Evolutionary conservation across 2,113 vertebrate species (phyloP).

Genomic region (Paracanthobrama guichenoti): DNA sequence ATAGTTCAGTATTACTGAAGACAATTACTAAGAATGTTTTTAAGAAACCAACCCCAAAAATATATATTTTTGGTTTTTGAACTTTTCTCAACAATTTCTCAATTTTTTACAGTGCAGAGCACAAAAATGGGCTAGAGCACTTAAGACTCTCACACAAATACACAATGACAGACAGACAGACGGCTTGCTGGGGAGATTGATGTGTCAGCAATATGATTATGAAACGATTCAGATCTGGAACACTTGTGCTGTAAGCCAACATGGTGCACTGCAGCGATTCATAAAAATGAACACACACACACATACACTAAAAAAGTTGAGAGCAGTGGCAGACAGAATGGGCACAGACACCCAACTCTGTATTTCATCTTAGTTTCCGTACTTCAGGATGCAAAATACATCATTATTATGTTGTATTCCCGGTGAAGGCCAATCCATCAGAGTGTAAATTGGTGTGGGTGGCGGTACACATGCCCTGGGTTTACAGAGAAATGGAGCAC

Average conservation of each 20-base stretch:
- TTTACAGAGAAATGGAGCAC: conserved; percentile 10
- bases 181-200: conserved; percentile 40
- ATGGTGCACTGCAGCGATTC: conserved; percentile 25
- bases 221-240: conserved; percentile 29
- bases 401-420: conserved; percentile 69
- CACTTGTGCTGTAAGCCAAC: conserved; percentile 30
- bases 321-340: conserved; percentile 46
- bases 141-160: conserved; percentile 1
- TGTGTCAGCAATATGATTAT: conserved; percentile 66
- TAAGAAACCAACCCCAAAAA: too few species aligned
- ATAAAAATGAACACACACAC: conserved; percentile 31
- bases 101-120: not conserved
- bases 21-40: too few species aligned
- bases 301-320: conserved; percentile 36
- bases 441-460: conserved; percentile 47
- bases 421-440: conserved; percentile 69
- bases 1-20: too few species aligned
- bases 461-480: conserved; percentile 36
- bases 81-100: not conserved
- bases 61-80: not conserved
- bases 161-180: not conserved
- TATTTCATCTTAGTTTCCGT: conserved; percentile 65
- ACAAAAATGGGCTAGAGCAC: not conserved
- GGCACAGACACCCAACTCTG: conserved; percentile 45
- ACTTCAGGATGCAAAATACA: conserved; percentile 65